Percentiles rank a stretch among this genome's conserved stretches.
Evolutionary conservation across 2,888 invertebrate genomes (phyloP).

Genomic region (Eumerus sabulonum): DNA sequence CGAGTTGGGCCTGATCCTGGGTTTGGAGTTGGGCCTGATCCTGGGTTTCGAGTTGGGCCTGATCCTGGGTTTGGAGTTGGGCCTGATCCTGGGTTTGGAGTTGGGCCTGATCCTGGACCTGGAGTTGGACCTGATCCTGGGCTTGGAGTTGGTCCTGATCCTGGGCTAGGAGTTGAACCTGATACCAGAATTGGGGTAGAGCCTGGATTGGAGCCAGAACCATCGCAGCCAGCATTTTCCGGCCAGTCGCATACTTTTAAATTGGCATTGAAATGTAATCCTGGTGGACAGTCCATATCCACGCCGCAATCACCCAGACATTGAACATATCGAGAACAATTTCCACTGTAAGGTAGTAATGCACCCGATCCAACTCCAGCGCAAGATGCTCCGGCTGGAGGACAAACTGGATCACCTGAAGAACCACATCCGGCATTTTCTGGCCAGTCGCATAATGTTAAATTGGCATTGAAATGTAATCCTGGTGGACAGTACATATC

Average conservation of each 20-base stretch:
- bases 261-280: constrained; percentile 20
- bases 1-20: too few relatives aligned
- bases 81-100: neutral
- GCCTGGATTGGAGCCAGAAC: neutral
- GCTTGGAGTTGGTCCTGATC: neutral
- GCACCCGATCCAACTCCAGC: neutral
- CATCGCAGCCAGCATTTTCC: constrained; percentile 70
- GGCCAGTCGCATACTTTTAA: constrained; percentile 70
- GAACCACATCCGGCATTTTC: constrained; percentile 69
- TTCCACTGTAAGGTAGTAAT: neutral
- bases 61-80: neutral
- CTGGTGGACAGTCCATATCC: constrained; percentile 37
- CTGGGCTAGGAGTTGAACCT: neutral
- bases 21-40: too few relatives aligned
- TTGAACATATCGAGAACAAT: neutral
- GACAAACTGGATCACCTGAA: too few relatives aligned
- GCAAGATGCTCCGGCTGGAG: neutral
- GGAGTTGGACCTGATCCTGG: neutral
- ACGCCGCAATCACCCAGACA: constrained; percentile 15
- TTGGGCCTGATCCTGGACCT: neutral
- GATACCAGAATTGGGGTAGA: too few relatives aligned
- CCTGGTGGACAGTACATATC: constrained; percentile 48
- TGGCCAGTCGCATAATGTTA: constrained; percentile 66
- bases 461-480: constrained; percentile 41
- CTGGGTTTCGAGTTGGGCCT: too few relatives aligned